Evolutionary conservation across 2,888 invertebrate genomes (phyloP).

Genomic region (Parnassius apollo): DNA sequence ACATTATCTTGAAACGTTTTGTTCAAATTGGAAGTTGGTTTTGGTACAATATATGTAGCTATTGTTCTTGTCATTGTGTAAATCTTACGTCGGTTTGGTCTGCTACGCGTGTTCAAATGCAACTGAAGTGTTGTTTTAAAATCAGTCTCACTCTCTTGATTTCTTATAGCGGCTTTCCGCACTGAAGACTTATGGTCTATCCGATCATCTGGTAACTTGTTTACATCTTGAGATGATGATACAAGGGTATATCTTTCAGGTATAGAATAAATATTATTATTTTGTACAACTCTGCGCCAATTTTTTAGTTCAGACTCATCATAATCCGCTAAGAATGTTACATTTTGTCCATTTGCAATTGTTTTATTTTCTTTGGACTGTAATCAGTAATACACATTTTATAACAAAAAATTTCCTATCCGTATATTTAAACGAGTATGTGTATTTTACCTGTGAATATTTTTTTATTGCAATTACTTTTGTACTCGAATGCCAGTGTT

Average conservation of each 20-base stretch:
- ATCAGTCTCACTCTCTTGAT: neutral
- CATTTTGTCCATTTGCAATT: neutral
- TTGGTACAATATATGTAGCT: neutral
- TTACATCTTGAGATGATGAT: neutral
- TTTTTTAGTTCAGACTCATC: conserved; percentile 15
- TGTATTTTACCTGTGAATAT: neutral
- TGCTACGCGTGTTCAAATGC: neutral
- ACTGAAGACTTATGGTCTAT: neutral
- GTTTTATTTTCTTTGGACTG: conserved; percentile 1
- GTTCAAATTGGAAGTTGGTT: neutral
- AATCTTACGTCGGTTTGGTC: neutral
- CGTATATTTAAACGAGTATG: no score
- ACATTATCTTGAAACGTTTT: neutral
- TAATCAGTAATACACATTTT: neutral
- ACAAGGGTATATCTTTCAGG: neutral
- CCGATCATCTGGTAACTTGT: neutral
- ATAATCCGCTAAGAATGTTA: conserved; percentile 15
- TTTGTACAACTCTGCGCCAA: conserved; percentile 18
- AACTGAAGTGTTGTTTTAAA: neutral
- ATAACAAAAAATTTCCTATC: neutral
- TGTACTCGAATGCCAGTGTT: neutral
- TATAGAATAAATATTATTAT: neutral
- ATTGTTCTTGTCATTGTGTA: neutral
- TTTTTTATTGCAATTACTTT: neutral
- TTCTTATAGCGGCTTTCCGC: neutral